Conservation (phyloP, 2,888 invertebrate genomes). For the Nephrotoma guestfalica region DNA sequence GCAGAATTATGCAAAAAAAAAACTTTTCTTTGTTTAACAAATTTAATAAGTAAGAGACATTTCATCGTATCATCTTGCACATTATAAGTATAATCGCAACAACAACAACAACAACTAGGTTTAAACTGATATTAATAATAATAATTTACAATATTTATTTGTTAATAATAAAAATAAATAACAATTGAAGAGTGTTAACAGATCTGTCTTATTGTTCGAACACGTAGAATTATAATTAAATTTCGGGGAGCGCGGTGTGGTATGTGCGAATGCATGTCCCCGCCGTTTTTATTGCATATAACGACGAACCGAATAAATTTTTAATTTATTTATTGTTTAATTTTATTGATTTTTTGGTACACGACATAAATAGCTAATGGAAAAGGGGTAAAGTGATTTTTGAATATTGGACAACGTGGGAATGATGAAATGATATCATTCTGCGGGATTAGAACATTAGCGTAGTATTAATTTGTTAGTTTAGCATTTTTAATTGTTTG, state of each 20-base stretch:
- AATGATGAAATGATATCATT: too few species aligned
- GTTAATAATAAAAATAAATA: not conserved
- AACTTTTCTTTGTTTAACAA: not conserved
- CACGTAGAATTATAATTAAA: not conserved
- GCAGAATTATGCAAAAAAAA: not conserved
- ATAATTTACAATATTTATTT: not conserved
- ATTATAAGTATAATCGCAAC: not conserved
- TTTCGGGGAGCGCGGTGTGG: not conserved
- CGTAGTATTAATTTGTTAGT: too few species aligned
- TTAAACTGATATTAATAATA: not conserved
- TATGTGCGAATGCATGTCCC: not conserved
- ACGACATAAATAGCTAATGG: too few species aligned
- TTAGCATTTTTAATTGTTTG: too few species aligned
- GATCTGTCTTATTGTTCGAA: slow-evolving; percentile 4
- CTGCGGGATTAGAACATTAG: too few species aligned
- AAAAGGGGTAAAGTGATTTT: too few species aligned
- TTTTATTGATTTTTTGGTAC: too few species aligned
- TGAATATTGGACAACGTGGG: too few species aligned
- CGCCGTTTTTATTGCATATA: too few species aligned
- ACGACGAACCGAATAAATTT: too few species aligned
- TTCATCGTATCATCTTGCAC: not conserved
- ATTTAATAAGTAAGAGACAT: not conserved
- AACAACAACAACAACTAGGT: not conserved
- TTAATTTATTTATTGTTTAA: too few species aligned
- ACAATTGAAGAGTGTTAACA: slow-evolving; percentile 1